Evolutionary conservation across 2,797 vertebrate species (phyloP), one percentile per base, ranked within the genome.

Genomic region (Limnodromus scolopaceus): DNA sequence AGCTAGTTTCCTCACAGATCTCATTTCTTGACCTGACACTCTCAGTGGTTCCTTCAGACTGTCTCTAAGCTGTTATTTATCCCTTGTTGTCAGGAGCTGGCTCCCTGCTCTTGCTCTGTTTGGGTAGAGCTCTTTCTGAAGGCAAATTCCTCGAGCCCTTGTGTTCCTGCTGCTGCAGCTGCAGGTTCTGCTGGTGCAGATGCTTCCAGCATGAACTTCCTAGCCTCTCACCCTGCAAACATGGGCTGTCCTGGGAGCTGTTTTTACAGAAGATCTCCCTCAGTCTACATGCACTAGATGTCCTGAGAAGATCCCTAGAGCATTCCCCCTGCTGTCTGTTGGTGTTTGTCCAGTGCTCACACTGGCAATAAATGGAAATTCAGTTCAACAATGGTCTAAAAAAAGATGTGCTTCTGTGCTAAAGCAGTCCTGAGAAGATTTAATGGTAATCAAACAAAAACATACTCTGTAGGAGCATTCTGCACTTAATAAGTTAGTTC

Each of bases 61-160:
- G 41, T 70, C 20, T 88, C 87, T 68, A 57, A 75, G 58, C 54
- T 77, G 45, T 79, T 94, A 36, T 83, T 96, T 86, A 93, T 89
- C 84, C 75, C 55, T 54, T 4, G 1, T 46, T 78, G 27, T 80
- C 54, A 82, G 55, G 75, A 92, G 54, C 60, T 32, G 36, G 28
- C n/a, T 92, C 61, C 89, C 39, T 88, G 43, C 14, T 75, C 54
- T 2, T 1, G 39, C 61, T 94, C 28, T 4, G 0, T 84, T 82
- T 87, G 64, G 74, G 55, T 27, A 34, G 49, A 58, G n/a, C 20
- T 84, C 64, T 81, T 60, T 70, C 54, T 72, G 51, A 88, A 95
- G 58, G 54, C 25, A 57, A 71, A 46, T 57, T 79, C 75, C 51
- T 91, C 16, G 13, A 95, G 48, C 7, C 17, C 16, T 27, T 1